Base-by-base conservation (phyloP, 2,797 vertebrate species). In the Gallinago nigripennis region DNA sequence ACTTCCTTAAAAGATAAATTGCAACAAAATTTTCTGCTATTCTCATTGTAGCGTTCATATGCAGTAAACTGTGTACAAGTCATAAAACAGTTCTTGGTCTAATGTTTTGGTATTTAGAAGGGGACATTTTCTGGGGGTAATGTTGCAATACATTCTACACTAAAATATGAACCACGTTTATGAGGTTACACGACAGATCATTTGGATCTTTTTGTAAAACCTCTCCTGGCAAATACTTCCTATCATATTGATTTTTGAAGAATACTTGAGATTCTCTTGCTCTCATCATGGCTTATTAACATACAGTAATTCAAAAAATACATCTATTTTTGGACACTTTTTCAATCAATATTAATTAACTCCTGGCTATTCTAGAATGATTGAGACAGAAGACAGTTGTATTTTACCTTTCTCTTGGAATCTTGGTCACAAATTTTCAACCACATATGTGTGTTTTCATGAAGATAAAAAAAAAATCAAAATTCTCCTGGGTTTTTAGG, bases 61-160 rank as follows among this genome's bases (percentile, higher is more conserved):
- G 28, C 69, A 94, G 46, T 88, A 86, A 85, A 72, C 21, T 72
- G 16, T 39, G 83, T 68, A 88, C 1, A 11, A 91, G 77, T 85
- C 54, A 96, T 51, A 90, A 86, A 93, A 71, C 31, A 69, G 45
- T 86, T 83, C 70, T 92, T 94, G 41, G 16, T 80, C 83, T 93
- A 96, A 90, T 92, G 53, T 73, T 91, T 84, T 96, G 61, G 30
- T 94, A 96, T 96, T 95, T 94, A 81, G 51, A 87, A 95, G 51
- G 57, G 43, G 45, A 46, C 27, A 53, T 90, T 96, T 96, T 94
- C 57, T 88, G 33, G 45, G 33, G 91, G 39, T 46, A 90, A 84
- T 77, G 35, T 84, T 95, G 70, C 61, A 85, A n/a, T 53, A 75
- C 30, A 51, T 60, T 72, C 39, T 71, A 56, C 46, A 83, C 70